Conservation (phyloP, 1,140 invertebrate species). For the Drosophila quadrilineata region DNA sequence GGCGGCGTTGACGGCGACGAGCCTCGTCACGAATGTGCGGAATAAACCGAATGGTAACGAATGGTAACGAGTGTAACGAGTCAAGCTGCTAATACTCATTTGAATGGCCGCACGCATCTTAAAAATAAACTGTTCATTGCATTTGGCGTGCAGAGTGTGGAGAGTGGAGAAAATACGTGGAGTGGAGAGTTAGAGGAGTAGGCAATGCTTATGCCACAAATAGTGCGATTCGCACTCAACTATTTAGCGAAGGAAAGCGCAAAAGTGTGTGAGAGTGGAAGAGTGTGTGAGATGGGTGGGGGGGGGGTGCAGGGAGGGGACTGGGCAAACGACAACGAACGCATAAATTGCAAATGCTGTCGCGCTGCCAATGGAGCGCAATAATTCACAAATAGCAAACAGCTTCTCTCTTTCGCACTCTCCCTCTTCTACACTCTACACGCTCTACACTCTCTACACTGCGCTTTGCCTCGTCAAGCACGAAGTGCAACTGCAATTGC, state of each 20-base stretch:
- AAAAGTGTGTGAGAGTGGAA: background rate
- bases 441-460: conserved; percentile 2
- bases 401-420: no score
- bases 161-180: background rate
- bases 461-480: conserved; percentile 2
- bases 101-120: conserved; percentile 38
- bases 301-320: background rate
- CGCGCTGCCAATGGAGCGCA: conserved; percentile 64
- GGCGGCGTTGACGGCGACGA: no score
- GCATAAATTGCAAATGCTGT: conserved; percentile 66
- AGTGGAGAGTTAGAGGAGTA: background rate
- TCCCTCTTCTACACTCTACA: no score
- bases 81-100: conserved; percentile 26
- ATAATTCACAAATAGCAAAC: conserved; percentile 70
- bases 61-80: no score
- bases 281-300: background rate
- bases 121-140: conserved; percentile 43
- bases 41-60: no score
- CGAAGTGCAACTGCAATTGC: conserved; percentile 38
- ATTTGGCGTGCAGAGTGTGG: conserved; percentile 19
- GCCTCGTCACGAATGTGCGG: no score
- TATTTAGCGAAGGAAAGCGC: no score
- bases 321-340: conserved; percentile 55
- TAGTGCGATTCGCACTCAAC: conserved; percentile 22
- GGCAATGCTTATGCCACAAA: conserved; percentile 24